Conservation (phyloP, 2,888 invertebrate genomes). For the Tenthredo scrophulariae region DNA sequence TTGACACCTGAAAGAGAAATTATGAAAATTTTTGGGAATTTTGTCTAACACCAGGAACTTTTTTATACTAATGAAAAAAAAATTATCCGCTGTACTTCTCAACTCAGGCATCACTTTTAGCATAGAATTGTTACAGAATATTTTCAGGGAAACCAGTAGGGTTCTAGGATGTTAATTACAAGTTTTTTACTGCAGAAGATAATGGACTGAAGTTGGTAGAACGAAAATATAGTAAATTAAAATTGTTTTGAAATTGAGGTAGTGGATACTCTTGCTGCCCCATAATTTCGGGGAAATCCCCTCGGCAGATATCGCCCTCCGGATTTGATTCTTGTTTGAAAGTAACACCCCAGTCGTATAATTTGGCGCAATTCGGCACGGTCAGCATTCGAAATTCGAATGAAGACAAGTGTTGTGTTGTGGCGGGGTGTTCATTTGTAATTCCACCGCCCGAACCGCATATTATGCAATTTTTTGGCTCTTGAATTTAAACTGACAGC, state of each 20-base stretch:
- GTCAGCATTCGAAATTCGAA: constrained; percentile 62
- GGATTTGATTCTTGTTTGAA: constrained; percentile 41
- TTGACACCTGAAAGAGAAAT: too few relatives aligned
- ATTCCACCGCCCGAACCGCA: constrained; percentile 55
- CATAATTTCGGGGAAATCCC: not conserved
- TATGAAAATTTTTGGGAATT: too few relatives aligned
- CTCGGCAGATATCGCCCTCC: not conserved
- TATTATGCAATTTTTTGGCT: constrained; percentile 64
- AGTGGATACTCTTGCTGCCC: not conserved
- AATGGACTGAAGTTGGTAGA: not conserved
- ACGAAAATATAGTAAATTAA: not conserved
- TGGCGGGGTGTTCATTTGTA: constrained; percentile 60
- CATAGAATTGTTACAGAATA: too few relatives aligned
- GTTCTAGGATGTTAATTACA: too few relatives aligned
- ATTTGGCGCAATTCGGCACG: constrained; percentile 67
- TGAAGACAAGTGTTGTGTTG: constrained; percentile 63
- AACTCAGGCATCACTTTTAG: too few relatives aligned
- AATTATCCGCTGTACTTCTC: too few relatives aligned
- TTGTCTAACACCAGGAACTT: too few relatives aligned
- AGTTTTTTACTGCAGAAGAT: not conserved
- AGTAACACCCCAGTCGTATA: constrained; percentile 17
- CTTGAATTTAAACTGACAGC: constrained; percentile 75
- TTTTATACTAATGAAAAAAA: too few relatives aligned
- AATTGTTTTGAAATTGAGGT: not conserved
- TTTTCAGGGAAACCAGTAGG: too few relatives aligned